Conservation (phyloP, 2,888 invertebrate genomes). For the Diogma glabrata region DNA sequence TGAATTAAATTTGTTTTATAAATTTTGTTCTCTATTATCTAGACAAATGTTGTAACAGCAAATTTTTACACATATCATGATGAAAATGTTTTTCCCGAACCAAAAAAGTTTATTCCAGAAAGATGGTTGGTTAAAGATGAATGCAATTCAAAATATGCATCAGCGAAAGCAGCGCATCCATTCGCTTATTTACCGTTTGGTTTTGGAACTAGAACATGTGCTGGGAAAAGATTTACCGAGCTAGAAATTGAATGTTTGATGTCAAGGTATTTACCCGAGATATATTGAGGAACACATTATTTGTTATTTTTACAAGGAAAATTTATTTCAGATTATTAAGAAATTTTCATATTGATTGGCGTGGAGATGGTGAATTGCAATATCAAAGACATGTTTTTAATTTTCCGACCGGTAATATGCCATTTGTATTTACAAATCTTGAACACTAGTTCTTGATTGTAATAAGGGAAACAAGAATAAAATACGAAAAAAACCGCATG, state of each 20-base stretch:
- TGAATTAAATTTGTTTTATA: neutral
- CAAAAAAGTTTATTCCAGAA: conserved; percentile 52
- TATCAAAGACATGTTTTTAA: conserved; percentile 25
- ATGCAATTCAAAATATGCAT: conserved; percentile 18
- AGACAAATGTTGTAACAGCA: conserved; percentile 16
- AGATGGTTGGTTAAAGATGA: conserved; percentile 45
- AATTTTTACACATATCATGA: conserved; percentile 28
- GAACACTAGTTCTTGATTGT: too few relatives aligned
- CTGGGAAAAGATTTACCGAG: conserved; percentile 1
- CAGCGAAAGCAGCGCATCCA: conserved; percentile 21
- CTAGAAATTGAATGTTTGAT: conserved; percentile 1
- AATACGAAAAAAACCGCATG: too few relatives aligned
- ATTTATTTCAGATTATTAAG: conserved; percentile 30
- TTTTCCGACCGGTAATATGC: conserved; percentile 24
- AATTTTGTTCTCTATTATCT: neutral
- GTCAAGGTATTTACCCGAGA: too few relatives aligned
- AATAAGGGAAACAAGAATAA: too few relatives aligned
- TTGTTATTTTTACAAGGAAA: neutral
- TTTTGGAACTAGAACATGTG: neutral
- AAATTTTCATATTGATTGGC: conserved; percentile 34
- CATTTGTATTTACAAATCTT: conserved; percentile 25
- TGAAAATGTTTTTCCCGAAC: conserved; percentile 45
- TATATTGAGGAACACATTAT: neutral
- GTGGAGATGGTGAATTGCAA: conserved; percentile 25
- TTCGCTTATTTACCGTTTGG: conserved; percentile 30